A percentile compares a stretch with the other conserved stretches of the same genome.
phyloP scores from a whole-genome alignment of 1,140 invertebrate genomes.

The Heliconius hewitsoni region DNA sequence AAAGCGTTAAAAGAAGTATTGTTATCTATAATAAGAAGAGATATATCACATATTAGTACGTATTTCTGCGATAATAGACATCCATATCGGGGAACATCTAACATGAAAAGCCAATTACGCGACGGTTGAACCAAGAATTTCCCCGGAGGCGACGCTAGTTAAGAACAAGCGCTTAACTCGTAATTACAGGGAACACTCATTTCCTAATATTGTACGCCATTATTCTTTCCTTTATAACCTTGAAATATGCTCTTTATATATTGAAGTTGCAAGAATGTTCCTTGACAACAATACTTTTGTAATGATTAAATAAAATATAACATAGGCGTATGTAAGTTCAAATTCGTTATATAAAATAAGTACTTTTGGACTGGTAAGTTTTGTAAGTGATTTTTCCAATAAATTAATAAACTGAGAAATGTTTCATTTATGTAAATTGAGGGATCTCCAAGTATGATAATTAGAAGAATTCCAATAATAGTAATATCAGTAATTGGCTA shows the following conservation, averaged over 20 bases:
- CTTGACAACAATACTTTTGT: background rate
- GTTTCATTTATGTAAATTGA: no score
- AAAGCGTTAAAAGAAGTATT: background rate
- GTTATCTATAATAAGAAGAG: background rate
- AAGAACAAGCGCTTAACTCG: conserved; percentile 25
- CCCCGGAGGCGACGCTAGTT: conserved; percentile 30
- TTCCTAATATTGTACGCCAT: background rate
- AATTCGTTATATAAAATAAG: no score
- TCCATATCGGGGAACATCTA: conserved; percentile 8
- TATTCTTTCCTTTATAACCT: conserved; percentile 10
- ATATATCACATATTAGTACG: background rate
- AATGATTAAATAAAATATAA: background rate
- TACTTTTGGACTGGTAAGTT: no score
- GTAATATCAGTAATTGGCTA: no score
- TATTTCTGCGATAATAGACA: background rate
- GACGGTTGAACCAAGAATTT: conserved; percentile 27
- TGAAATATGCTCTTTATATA: background rate
- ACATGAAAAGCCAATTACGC: conserved; percentile 25
- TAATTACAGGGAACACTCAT: conserved; percentile 23
- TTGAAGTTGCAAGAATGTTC: background rate
- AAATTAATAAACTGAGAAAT: no score
- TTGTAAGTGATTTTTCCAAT: no score
- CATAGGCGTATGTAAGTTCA: background rate
- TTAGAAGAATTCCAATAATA: no score
- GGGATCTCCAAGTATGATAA: no score